Percentiles rank a stretch among this genome's conserved stretches.
phyloP scores from a whole-genome alignment of 2,113 vertebrate species.

The Theristicus caerulescens region DNA sequence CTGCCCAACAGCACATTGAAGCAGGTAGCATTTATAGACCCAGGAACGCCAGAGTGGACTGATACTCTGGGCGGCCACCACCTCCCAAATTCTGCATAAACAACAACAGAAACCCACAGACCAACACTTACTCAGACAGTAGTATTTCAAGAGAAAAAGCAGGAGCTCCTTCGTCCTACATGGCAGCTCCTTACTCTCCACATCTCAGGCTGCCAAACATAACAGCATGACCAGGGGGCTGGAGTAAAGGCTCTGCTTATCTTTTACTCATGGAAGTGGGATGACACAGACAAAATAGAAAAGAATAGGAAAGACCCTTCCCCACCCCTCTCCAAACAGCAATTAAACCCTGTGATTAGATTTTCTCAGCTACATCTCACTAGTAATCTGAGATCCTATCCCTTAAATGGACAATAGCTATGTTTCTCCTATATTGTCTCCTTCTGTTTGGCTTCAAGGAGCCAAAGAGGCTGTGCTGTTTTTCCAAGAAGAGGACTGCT shows the following conservation, averaged over 20 bases:
- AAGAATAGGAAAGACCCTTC: not conserved
- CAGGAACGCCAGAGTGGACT: fast-evolving
- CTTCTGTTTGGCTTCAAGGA: not conserved
- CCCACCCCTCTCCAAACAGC: not conserved
- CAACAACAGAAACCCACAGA: not conserved
- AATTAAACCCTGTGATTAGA: not conserved
- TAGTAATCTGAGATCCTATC: not conserved
- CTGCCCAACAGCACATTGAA: not conserved
- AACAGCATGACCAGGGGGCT: not conserved
- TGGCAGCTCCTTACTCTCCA: not conserved
- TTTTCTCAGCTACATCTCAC: not conserved
- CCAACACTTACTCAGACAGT: not conserved
- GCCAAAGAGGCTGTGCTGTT: not conserved
- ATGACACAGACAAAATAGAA: not conserved
- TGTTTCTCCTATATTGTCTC: not conserved
- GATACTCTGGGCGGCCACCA: not conserved
- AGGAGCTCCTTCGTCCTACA: not conserved
- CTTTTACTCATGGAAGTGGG: not conserved
- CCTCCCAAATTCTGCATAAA: not conserved
- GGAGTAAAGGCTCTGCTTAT: not conserved
- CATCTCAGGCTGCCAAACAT: not conserved
- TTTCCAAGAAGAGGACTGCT: not conserved
- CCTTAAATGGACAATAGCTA: not conserved
- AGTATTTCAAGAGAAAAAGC: not conserved
- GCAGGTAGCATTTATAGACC: not conserved